Evolutionary conservation across 2,797 vertebrate genomes (phyloP), one percentile per base, ranked within the genome.

Genomic region (Chrosomus eos): DNA sequence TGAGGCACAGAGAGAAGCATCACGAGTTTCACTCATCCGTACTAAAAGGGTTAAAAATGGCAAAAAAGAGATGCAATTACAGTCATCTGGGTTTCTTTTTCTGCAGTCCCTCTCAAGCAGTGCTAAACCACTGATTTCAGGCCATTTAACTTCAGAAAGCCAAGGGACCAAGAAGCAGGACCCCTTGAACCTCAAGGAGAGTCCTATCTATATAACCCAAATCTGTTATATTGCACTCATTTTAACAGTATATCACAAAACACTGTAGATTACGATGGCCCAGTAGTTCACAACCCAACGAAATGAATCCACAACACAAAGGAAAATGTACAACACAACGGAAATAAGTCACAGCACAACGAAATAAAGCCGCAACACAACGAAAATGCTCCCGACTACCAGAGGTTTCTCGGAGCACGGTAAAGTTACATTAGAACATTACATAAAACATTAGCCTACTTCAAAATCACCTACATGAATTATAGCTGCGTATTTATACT

Each of bases 41-140:
- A 33, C 55, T n/a, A 45, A 77, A 33, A 80, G 16, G 78, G 76
- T 85, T 83, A 79, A 87, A 58, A 77, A 55, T 48, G 48, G 23
- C 38, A 67, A 38, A 76, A 66, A 28, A 38, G 2, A 51, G 7
- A 60, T 62, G 6, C 48, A 36, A 78, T 48, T 62, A 71, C 14
- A 78, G 40, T 72, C 36, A 51, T 86, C 31, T 77, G 26, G 14
- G 45, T 68, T 68, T 45, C 18, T 19, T n/a, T 76, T 55, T 38
- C 33, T 18, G 19, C 33, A n/a, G 72, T 9, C 23, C 11, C 11
- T 31, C 45, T 68, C 33, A 40, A 28, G n/a, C 5, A n/a, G 36
- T 21, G 48, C 14, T 31, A 62, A 73, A 31, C 21, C 55, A 48
- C 70, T 74, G 70, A 62, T 7, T 82, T 62, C 40, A 40, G 36